phyloP scores from a whole-genome alignment of 1,140 invertebrate genomes.

The Ips nitidus region DNA sequence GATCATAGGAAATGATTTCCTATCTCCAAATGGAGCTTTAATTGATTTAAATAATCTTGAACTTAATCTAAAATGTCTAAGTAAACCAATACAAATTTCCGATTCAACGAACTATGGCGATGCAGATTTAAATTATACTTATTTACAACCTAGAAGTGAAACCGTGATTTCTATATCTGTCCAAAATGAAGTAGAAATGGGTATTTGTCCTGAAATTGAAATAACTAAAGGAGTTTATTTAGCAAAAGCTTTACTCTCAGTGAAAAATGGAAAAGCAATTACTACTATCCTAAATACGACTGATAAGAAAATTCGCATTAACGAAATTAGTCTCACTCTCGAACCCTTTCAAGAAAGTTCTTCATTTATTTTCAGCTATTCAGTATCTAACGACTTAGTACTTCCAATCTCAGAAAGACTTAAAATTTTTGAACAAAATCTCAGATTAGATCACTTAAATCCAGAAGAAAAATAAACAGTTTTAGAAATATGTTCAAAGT shows the following conservation, averaged over 20 bases:
- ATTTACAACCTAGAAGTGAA: slow-evolving; percentile 22
- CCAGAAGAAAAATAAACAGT: slow-evolving; percentile 28
- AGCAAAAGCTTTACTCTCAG: slow-evolving; percentile 24
- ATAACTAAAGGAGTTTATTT: slow-evolving; percentile 33
- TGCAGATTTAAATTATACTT: neutral
- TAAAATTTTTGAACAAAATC: slow-evolving; percentile 22
- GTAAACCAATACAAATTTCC: slow-evolving; percentile 1
- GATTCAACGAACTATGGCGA: neutral
- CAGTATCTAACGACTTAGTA: neutral
- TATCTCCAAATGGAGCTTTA: slow-evolving; percentile 13
- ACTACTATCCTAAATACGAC: slow-evolving; percentile 37
- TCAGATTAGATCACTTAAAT: slow-evolving; percentile 39
- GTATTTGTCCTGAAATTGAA: slow-evolving; percentile 24
- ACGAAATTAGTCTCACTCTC: slow-evolving; percentile 3
- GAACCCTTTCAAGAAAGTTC: slow-evolving; percentile 25
- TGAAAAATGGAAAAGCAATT: slow-evolving; percentile 26
- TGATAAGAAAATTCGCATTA: slow-evolving; percentile 2
- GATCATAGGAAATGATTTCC: slow-evolving; percentile 35
- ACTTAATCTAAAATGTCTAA: slow-evolving; percentile 11
- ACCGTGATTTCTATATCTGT: slow-evolving; percentile 28
- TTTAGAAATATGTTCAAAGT: slow-evolving; percentile 33
- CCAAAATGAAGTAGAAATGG: slow-evolving; percentile 31
- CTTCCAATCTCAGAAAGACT: neutral
- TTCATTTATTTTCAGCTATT: slow-evolving; percentile 8
- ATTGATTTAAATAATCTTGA: slow-evolving; percentile 15